phyloP scores from a whole-genome alignment of 2,888 invertebrate species.

The Xylota sylvarum region DNA sequence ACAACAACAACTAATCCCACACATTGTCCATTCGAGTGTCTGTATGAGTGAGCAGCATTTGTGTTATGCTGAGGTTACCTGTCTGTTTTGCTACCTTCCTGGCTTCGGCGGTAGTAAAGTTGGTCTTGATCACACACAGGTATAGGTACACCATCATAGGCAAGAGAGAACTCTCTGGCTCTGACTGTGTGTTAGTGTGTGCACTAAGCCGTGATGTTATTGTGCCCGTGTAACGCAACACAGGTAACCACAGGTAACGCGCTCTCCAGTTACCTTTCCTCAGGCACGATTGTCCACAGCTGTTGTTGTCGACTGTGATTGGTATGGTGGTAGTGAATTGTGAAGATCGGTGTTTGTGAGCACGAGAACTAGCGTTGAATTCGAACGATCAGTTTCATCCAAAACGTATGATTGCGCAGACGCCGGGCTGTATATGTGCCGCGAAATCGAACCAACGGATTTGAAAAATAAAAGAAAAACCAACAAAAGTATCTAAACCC shows the following conservation, averaged over 20 bases:
- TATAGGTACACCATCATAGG: conserved; percentile 23
- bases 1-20: conserved; percentile 63
- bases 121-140: conserved; percentile 23
- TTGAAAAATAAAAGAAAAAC: conserved; percentile 31
- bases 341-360: conserved; percentile 62
- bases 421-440: conserved; percentile 78
- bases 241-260: conserved; percentile 44
- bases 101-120: neutral
- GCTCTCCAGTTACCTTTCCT: conserved; percentile 53
- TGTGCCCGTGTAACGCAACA: conserved; percentile 18
- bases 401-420: conserved; percentile 83
- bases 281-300: conserved; percentile 56
- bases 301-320: conserved; percentile 59
- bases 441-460: conserved; percentile 45
- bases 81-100: conserved; percentile 60
- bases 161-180: conserved; percentile 24
- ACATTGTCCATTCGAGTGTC: conserved; percentile 23
- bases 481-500: conserved; percentile 26
- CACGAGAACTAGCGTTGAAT: conserved; percentile 67
- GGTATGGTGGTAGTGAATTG: conserved; percentile 45
- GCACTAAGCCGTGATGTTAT: conserved; percentile 21
- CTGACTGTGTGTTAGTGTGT: neutral
- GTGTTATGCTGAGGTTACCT: conserved; percentile 58
- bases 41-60: conserved; percentile 45
- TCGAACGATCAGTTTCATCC: conserved; percentile 81